phyloP scores from a whole-genome alignment of 2,797 vertebrate genomes.

The Choloepus didactylus region DNA sequence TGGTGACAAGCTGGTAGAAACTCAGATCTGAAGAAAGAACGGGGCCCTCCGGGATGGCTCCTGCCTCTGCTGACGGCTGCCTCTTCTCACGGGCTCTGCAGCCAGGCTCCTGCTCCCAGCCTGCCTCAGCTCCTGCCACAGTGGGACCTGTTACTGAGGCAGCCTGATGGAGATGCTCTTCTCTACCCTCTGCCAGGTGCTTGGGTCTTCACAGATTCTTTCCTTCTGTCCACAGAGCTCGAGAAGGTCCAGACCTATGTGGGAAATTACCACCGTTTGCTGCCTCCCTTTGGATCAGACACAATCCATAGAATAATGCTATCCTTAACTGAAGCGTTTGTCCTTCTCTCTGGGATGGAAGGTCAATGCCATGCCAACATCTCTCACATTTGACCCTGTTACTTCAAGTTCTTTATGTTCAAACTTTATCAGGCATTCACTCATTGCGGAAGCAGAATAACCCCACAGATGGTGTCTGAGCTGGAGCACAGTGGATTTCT shows the following conservation, averaged over 20 bases:
- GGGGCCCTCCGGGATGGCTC: too few species aligned
- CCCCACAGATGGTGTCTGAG: background rate
- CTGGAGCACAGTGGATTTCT: background rate
- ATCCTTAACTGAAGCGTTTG: background rate
- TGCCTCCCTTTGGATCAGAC: background rate
- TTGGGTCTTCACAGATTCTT: fast-evolving
- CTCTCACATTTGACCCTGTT: background rate
- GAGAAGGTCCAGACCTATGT: background rate
- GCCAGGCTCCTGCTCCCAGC: fast-evolving
- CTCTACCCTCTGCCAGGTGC: background rate
- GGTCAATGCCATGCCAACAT: background rate
- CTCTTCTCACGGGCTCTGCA: background rate
- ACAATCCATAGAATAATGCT: background rate
- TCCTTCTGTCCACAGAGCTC: background rate
- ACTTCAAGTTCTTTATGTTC: conserved; percentile 10
- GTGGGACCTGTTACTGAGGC: background rate
- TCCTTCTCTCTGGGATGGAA: background rate
- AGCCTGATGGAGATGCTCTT: background rate
- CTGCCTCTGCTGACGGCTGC: background rate
- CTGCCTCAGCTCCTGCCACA: fast-evolving
- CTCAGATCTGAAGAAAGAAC: background rate
- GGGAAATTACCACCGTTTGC: background rate
- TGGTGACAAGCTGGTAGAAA: background rate
- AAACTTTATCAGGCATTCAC: background rate
- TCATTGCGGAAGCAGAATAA: background rate